phyloP scores from a whole-genome alignment of 2,888 invertebrate genomes.

The Plebejus argus region DNA sequence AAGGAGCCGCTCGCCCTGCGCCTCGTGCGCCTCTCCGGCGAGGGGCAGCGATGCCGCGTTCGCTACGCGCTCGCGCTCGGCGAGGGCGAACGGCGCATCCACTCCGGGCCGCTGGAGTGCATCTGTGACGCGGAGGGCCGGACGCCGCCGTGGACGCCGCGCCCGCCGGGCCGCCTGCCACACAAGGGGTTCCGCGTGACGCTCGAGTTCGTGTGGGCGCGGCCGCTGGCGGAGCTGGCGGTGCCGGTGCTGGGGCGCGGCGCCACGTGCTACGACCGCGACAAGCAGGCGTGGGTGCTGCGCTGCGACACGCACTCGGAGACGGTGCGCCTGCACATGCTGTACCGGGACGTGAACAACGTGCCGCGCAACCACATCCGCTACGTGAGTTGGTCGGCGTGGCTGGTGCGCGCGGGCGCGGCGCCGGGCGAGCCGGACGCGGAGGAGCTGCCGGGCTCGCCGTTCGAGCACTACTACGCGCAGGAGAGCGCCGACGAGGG shows the following conservation, averaged over 20 bases:
- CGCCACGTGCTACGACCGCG: slow-evolving; percentile 87
- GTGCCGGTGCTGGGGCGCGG: slow-evolving; percentile 81
- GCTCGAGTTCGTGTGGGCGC: slow-evolving; percentile 87
- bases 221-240: slow-evolving; percentile 78
- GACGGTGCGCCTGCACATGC: slow-evolving; percentile 86
- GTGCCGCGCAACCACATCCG: slow-evolving; percentile 88
- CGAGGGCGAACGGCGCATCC: slow-evolving; percentile 84
- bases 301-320: slow-evolving; percentile 90
- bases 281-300: slow-evolving; percentile 90
- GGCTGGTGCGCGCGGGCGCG: slow-evolving; percentile 76
- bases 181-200: slow-evolving; percentile 85
- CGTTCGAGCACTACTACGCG: slow-evolving; percentile 89
- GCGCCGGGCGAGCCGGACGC: slow-evolving; percentile 84
- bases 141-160: slow-evolving; percentile 86
- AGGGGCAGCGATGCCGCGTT: slow-evolving; percentile 89
- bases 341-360: slow-evolving; percentile 88
- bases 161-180: slow-evolving; percentile 81
- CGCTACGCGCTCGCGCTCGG: slow-evolving; percentile 86
- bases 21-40: slow-evolving; percentile 88
- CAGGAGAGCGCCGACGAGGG: slow-evolving; percentile 90
- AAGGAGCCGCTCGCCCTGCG: slow-evolving; percentile 80
- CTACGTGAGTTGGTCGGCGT: slow-evolving; percentile 87
- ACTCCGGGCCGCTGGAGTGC: slow-evolving; percentile 86
- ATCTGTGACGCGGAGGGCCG: slow-evolving; percentile 86
- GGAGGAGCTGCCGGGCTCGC: slow-evolving; percentile 85